Percentiles rank a stretch among this genome's conserved stretches.
These are phyloP conservation scores for Cebidichthys violaceus DNA, from an alignment of 2,113 vertebrate species.

Conservation along the genomic window DNA sequence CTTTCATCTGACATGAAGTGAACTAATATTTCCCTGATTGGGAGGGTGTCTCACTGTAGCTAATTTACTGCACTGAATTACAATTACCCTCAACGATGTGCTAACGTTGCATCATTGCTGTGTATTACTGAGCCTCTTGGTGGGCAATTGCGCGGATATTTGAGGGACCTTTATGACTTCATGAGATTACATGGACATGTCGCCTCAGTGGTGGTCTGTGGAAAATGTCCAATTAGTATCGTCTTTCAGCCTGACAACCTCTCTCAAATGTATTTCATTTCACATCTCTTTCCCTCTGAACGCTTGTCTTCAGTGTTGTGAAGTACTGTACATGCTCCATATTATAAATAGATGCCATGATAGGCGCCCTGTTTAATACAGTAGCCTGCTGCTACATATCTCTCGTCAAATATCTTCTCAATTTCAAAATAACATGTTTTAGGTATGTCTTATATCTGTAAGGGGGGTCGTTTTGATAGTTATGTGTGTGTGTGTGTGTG, in stretches of 20 bases:
- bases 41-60: background rate
- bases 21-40: slow-evolving; percentile 16
- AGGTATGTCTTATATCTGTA: background rate
- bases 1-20: slow-evolving; percentile 24
- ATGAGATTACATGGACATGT: slow-evolving; percentile 38
- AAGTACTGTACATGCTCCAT: background rate
- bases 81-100: slow-evolving; percentile 11
- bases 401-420: background rate
- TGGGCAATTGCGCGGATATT: background rate
- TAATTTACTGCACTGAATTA: slow-evolving; percentile 37
- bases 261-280: slow-evolving; percentile 19
- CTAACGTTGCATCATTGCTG: slow-evolving; percentile 39
- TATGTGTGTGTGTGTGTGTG: background rate
- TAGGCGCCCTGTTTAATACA: background rate
- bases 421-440: slow-evolving; percentile 2
- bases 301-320: slow-evolving; percentile 1
- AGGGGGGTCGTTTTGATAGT: background rate
- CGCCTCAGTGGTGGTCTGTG: slow-evolving; percentile 17
- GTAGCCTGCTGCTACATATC: background rate
- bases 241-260: slow-evolving; percentile 18
- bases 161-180: slow-evolving; percentile 25
- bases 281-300: slow-evolving; percentile 26
- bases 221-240: slow-evolving; percentile 44
- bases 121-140: background rate
- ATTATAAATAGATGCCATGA: background rate